Evolutionary conservation across 53 echinoderm and acorn worm genomes (phyloP), one percentile per base, ranked within the genome.

Genomic region (Hippasteria phrygiana): DNA sequence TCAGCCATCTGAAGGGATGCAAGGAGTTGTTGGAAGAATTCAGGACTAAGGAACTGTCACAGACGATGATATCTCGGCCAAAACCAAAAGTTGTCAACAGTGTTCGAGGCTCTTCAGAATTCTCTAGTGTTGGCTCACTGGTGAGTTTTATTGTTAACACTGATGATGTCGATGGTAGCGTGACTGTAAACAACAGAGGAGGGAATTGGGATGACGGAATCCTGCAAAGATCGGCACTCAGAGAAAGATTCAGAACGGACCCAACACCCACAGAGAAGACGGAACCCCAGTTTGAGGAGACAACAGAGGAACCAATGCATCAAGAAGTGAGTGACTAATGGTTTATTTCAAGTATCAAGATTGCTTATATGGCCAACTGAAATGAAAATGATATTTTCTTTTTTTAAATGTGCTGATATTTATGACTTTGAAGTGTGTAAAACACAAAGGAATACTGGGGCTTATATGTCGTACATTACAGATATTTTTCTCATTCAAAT

Each of bases 1-100:
- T 55, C 5, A 80, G 43, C 18, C 67, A 89, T 41, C 71, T 89
- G 6, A 67, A 31, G 13, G 79, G 54, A 24, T 80, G 89, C 40
- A 8, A 48, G 24, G 79, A 78, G 39, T 39, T 70, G 16, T 54
- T 89, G 39, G 53, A 59, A 40, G 80, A 70, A 17, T 89, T 79
- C 63, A 71, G 48, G 14, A 71, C 71, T 0, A 38, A 69, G 55
- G 55, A 89, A 31, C 54, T 37, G 22, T 3, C 88, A 8, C 26
- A 20, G 55, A 78, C 38, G 26, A 0, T 37, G 5, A 4, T 1
- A 9, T 14, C 13, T 14, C 33, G 34, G 67, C 7, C 67, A 4
- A 11, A 66, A 14, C 36, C 11, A 14, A 66, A 66, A 34, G 67
- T 34, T 10, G 33, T 66, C 4, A 66, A 34, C 32, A 34, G 10